A percentile compares a stretch with the other conserved stretches of the same genome.
Evolutionary conservation across 2,113 vertebrate genomes (phyloP).

Genomic region (Coptodon bakossiorum): DNA sequence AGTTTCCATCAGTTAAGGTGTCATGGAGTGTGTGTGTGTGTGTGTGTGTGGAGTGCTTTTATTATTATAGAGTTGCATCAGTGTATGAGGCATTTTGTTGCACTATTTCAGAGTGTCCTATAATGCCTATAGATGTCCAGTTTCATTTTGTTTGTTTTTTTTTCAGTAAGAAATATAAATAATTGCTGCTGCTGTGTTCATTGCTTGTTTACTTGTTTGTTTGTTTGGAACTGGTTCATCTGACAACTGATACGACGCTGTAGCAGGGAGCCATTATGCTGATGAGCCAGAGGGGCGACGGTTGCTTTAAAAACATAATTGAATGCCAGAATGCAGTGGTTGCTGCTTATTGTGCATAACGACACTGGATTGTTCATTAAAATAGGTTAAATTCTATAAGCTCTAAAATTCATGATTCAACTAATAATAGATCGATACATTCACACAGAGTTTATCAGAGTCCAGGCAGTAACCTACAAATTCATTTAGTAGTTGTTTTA

Average conservation of each 20-base stretch:
- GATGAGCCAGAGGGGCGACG: background rate
- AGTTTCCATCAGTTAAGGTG: conserved; percentile 57
- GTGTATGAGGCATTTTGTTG: background rate
- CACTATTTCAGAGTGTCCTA: background rate
- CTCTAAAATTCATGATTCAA: background rate
- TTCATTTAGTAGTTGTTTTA: background rate
- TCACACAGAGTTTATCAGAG: background rate
- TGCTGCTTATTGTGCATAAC: background rate
- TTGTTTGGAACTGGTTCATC: background rate
- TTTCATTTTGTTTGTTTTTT: background rate
- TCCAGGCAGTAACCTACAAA: background rate
- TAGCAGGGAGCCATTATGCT: background rate
- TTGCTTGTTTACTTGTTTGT: conserved; percentile 27
- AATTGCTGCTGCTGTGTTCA: background rate
- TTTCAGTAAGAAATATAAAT: background rate
- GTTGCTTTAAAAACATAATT: background rate
- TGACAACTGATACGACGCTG: conserved; percentile 7
- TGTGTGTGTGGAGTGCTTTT: background rate
- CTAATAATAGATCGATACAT: background rate
- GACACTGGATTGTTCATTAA: background rate
- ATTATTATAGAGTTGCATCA: conserved; percentile 6
- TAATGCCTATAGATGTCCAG: background rate
- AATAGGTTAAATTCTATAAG: background rate
- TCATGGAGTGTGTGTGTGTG: background rate
- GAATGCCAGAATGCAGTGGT: background rate